Evolutionary conservation across 2,888 invertebrate species (phyloP).

Genomic region (Formica aserva): DNA sequence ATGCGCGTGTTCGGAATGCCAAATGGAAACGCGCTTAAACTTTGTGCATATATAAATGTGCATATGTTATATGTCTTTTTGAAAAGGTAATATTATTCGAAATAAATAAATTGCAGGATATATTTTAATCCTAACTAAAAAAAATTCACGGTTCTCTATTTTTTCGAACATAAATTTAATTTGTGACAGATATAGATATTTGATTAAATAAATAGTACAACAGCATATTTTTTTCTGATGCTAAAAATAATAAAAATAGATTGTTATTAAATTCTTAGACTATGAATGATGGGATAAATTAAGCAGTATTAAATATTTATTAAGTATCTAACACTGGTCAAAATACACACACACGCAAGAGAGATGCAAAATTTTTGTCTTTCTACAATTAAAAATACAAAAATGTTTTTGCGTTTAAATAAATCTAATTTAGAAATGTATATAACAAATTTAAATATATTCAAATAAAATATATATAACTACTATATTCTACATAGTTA

Average conservation of each 20-base stretch:
- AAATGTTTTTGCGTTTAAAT: neutral
- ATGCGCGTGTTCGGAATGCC: constrained; percentile 57
- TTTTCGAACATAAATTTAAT: neutral
- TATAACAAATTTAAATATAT: neutral
- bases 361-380: neutral
- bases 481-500: too few species aligned
- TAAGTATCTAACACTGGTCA: neutral
- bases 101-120: constrained; percentile 9
- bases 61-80: constrained; percentile 21
- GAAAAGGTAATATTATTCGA: constrained; percentile 29
- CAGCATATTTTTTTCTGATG: neutral
- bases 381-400: neutral
- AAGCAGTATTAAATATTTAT: neutral
- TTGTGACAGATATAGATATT: constrained; percentile 4
- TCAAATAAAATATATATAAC: neutral
- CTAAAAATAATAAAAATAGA: neutral
- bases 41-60: constrained; percentile 29
- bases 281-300: neutral
- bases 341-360: neutral
- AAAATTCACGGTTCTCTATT: neutral
- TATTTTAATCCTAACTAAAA: neutral
- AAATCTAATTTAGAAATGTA: neutral
- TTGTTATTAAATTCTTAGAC: neutral
- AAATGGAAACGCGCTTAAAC: constrained; percentile 32
- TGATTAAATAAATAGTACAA: neutral